A percentile compares a stretch with the other conserved stretches of the same genome.
Evolutionary conservation across 1,140 invertebrate genomes (phyloP).

Genomic region (Drosophila elegans): DNA sequence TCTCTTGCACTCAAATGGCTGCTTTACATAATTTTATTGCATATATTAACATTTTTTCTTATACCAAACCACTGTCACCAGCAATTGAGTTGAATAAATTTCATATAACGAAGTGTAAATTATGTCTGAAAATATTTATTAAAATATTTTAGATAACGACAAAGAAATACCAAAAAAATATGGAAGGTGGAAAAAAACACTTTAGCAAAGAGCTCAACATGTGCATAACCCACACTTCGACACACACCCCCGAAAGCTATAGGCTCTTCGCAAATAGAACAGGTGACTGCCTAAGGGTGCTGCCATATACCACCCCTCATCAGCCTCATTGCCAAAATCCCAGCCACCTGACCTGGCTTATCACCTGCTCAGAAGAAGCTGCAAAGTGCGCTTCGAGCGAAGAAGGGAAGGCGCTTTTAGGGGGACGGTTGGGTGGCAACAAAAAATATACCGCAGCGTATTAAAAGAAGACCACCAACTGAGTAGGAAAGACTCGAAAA

Average conservation of each 20-base stretch:
- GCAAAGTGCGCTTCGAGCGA: conserved; percentile 63
- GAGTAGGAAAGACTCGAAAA: conserved; percentile 37
- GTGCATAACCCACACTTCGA: conserved; percentile 61
- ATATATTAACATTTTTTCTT: conserved; percentile 12
- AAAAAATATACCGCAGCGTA: conserved; percentile 68
- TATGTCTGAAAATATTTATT: conserved; percentile 65
- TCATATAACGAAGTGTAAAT: conserved; percentile 49
- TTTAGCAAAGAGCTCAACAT: conserved; percentile 63
- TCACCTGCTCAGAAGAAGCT: conserved; percentile 55
- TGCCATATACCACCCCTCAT: conserved; percentile 1
- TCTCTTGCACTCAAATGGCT: conserved; percentile 5
- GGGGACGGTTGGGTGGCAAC: conserved; percentile 17
- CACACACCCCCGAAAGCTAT: conserved; percentile 16
- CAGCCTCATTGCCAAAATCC: conserved; percentile 39
- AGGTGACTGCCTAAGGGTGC: conserved; percentile 36
- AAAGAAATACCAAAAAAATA: conserved; percentile 7
- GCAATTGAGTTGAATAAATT: conserved; percentile 32
- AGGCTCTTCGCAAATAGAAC: conserved; percentile 59
- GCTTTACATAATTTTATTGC: conserved; percentile 26
- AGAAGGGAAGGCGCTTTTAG: conserved; percentile 9
- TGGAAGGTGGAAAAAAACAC: conserved; percentile 18
- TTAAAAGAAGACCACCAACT: conserved; percentile 70
- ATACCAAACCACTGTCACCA: background rate
- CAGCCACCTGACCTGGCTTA: conserved; percentile 60
- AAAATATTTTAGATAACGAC: conserved; percentile 46